These are phyloP conservation scores for Corynorhinus townsendii DNA, from an alignment of 2,113 vertebrate genomes.

Conservation along the genomic window DNA sequence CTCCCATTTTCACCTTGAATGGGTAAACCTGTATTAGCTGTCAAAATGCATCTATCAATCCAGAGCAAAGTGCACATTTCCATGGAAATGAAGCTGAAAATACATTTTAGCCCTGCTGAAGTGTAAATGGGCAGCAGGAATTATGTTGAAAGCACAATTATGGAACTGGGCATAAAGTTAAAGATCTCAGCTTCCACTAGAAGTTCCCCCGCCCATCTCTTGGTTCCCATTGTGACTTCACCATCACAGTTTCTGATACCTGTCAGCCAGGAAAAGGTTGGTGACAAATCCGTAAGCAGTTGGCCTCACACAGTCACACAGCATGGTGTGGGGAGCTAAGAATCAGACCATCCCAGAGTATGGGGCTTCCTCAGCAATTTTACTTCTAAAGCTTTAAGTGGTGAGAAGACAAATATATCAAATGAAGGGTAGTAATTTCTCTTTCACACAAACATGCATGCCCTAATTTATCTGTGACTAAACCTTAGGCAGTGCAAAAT, in stretches of 20 bases:
- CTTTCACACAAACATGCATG: neutral
- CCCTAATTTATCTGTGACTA: neutral
- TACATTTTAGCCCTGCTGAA: slow-evolving; percentile 44
- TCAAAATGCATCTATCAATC: slow-evolving; percentile 55
- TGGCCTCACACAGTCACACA: neutral
- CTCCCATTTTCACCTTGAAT: slow-evolving; percentile 51
- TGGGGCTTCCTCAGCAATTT: neutral
- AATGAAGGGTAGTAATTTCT: neutral
- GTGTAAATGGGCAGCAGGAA: slow-evolving; percentile 61
- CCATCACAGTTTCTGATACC: neutral
- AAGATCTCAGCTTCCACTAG: neutral
- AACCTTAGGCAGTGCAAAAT: neutral
- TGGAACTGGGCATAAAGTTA: slow-evolving; percentile 10
- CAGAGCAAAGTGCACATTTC: slow-evolving; percentile 53
- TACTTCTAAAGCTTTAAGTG: neutral
- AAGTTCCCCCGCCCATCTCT: neutral
- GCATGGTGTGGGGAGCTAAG: neutral
- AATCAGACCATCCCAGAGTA: neutral
- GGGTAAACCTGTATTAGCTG: slow-evolving; percentile 48
- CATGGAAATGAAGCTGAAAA: slow-evolving; percentile 63
- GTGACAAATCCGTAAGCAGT: neutral
- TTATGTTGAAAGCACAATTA: slow-evolving; percentile 58
- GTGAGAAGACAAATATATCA: neutral
- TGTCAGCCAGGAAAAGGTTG: neutral
- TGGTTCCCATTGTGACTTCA: accelerated